These are phyloP conservation scores for Rhinoderma darwinii DNA, from an alignment of 2,113 vertebrate genomes.

Conservation along the genomic window DNA sequence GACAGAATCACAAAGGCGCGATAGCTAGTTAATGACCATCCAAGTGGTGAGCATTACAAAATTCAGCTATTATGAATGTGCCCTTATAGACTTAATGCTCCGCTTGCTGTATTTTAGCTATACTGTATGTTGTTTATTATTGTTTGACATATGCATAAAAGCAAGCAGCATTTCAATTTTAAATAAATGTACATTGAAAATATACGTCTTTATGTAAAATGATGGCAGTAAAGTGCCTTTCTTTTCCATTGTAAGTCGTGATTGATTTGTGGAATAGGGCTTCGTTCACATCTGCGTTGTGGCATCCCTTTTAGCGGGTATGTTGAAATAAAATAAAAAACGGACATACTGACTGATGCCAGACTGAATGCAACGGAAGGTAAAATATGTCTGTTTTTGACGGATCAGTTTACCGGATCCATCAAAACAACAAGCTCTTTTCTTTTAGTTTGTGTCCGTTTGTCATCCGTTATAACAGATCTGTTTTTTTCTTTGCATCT, in stretches of 20 bases:
- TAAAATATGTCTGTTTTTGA: too few relatives aligned
- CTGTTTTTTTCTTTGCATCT: too few relatives aligned
- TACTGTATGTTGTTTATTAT: conserved; percentile 19
- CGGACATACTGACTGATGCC: too few relatives aligned
- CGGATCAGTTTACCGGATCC: too few relatives aligned
- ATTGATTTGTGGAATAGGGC: conserved; percentile 11
- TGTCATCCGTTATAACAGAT: too few relatives aligned
- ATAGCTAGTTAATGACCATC: conserved; percentile 52
- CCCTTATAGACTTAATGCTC: background rate
- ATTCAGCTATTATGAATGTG: conserved; percentile 35
- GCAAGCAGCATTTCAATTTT: background rate
- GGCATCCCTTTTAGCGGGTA: too few relatives aligned
- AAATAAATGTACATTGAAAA: conserved; percentile 18
- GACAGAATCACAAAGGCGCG: conserved; percentile 50
- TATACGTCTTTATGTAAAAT: conserved; percentile 23
- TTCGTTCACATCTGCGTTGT: too few relatives aligned
- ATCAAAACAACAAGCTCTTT: too few relatives aligned
- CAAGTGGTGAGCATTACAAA: conserved; percentile 50
- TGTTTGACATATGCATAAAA: conserved; percentile 30
- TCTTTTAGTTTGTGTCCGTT: too few relatives aligned
- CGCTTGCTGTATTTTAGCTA: background rate
- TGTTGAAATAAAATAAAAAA: too few relatives aligned
- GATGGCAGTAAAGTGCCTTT: conserved; percentile 7
- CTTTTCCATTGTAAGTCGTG: background rate
- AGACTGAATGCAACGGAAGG: too few relatives aligned